phyloP scores from a whole-genome alignment of 2,797 vertebrate species.

The Silurus aristotelis region DNA sequence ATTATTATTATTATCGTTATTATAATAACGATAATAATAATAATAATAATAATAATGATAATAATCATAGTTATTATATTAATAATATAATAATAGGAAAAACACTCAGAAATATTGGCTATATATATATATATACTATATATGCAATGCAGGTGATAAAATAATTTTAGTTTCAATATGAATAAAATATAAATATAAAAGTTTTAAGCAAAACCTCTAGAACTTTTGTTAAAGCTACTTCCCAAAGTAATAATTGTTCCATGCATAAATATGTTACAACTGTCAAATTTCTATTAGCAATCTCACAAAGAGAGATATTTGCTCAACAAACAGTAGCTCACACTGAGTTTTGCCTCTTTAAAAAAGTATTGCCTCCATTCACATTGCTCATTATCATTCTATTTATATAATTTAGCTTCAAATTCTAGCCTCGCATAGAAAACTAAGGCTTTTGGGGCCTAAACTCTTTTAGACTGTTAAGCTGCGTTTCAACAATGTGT shows the following conservation, averaged over 20 bases:
- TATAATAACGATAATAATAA: too few relatives aligned
- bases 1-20: not conserved
- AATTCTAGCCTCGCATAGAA: not conserved
- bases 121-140: not conserved
- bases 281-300: not conserved
- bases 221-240: not conserved
- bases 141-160: not conserved
- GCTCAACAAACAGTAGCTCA: too few relatives aligned
- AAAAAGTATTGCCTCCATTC: not conserved
- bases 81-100: too few relatives aligned
- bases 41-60: not conserved
- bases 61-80: not conserved
- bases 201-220: not conserved
- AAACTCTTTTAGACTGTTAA: not conserved
- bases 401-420: too few relatives aligned
- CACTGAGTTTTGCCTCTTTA: too few relatives aligned
- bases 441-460: not conserved
- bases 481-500: not conserved
- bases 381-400: not conserved
- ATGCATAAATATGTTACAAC: not conserved
- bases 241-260: not conserved
- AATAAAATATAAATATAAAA: not conserved
- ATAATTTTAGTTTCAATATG: not conserved
- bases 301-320: not conserved
- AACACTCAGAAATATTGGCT: not conserved